Evolutionary conservation across 1,140 invertebrate genomes (phyloP), one percentile per base, ranked within the genome.

Genomic region (Tetragonula clypearis): DNA sequence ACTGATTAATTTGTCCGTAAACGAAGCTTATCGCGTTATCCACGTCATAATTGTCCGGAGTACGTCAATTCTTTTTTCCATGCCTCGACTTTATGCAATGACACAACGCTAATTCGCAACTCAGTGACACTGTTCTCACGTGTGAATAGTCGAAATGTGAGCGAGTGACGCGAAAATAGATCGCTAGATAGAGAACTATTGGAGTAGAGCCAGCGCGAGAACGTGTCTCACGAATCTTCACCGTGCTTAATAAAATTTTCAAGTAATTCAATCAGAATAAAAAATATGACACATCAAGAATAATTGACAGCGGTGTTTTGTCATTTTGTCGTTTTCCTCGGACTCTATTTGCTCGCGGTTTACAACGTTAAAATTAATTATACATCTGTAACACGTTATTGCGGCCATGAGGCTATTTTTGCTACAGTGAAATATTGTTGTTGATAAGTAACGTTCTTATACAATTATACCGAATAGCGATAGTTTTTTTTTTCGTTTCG

Each of bases 81-180:
- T 71, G 35, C 19, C 21, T 30, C 8, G 17, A 21, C 49, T 85
- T 56, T 71, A 79, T 41, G 21, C 9, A 72, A 30, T 9, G 0
- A 26, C 23, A 17, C 49, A 21, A 53, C 4, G 53, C 23, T 35
- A 80, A 1, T 35, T 6, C 17, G 15, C 41, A 35, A 0, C 2
- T 9, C 19, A 9, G 30, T 62, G 35, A 65, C 19, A 15, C 23
- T 15, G 1, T 85, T 75, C 21, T n/a, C 8, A 19, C 56, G 58
- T 58, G 76, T 55, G 66, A 15, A 11, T 19, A 56, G 19, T 3
- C 19, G 23, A 23, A 72, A 68, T 62, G 60, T 62, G 30, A 30
- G 0, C 53, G 5, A 55, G 17, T n/a, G 21, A n/a, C 26, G 9
- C 71, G 62, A 74, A 85, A 85, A 85, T 85, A 85, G 77, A 81